Evolutionary conservation across 1,140 invertebrate genomes (phyloP).

Genomic region (Neodiprion pinetum): DNA sequence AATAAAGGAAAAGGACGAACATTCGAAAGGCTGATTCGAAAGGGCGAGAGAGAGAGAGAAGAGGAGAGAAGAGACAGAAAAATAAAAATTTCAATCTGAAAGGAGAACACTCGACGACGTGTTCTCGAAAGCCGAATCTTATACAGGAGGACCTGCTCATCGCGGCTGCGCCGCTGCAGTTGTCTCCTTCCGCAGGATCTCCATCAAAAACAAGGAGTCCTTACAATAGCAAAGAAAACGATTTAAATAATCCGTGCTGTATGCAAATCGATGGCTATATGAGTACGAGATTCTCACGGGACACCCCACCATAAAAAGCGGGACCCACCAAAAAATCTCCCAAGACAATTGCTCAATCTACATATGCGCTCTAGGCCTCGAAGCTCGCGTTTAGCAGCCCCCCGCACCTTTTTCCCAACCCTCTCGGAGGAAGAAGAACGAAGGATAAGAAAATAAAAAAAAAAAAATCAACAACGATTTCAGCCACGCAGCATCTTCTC

Average conservation of each 20-base stretch:
- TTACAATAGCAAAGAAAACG: conserved; percentile 5
- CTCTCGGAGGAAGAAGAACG: too few relatives aligned
- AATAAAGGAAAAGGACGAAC: too few relatives aligned
- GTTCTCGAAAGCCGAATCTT: not conserved
- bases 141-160: not conserved
- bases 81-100: not conserved
- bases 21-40: too few relatives aligned
- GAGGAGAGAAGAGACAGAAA: not conserved
- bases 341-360: conserved; percentile 3
- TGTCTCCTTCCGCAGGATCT: not conserved
- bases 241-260: conserved; percentile 5
- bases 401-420: not conserved
- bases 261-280: not conserved
- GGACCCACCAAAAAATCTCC: not conserved
- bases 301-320: not conserved
- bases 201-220: not conserved
- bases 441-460: not conserved
- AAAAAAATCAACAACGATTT: not conserved
- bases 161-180: not conserved
- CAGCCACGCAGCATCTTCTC: not conserved
- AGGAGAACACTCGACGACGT: conserved; percentile 4
- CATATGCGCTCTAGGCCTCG: not conserved
- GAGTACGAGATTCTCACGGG: not conserved
- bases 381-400: not conserved
- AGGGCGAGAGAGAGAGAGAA: not conserved